Percentiles rank a stretch among this genome's conserved stretches.
Conservation (phyloP, 2,888 invertebrate genomes). For the Drosophila cracens region DNA sequence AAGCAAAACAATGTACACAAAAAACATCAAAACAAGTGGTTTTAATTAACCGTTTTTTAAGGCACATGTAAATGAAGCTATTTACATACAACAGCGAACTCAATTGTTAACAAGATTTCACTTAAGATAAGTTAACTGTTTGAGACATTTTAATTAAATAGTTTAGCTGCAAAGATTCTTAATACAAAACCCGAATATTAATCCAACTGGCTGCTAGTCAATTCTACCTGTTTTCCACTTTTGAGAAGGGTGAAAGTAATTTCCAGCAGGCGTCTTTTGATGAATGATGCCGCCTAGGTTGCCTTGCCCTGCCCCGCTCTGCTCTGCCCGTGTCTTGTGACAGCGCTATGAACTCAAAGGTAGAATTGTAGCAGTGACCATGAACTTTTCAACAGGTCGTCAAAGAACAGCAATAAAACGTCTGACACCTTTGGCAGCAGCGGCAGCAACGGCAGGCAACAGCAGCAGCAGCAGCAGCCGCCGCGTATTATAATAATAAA, state of each 20-base stretch:
- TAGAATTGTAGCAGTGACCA: slow-evolving; percentile 60
- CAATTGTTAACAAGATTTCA: slow-evolving; percentile 3
- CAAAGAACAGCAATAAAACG: slow-evolving; percentile 70
- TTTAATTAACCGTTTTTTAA: slow-evolving; percentile 3
- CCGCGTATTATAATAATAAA: slow-evolving; percentile 40
- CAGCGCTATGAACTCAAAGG: slow-evolving; percentile 37
- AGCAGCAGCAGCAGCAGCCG: slow-evolving; percentile 11
- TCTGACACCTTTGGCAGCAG: slow-evolving; percentile 70
- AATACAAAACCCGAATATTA: neutral
- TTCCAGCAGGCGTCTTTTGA: slow-evolving; percentile 36
- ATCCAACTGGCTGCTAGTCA: neutral
- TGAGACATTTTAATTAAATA: slow-evolving; percentile 2
- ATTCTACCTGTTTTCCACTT: slow-evolving; percentile 21
- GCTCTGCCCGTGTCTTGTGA: neutral
- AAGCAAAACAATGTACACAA: neutral
- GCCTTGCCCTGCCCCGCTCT: neutral
- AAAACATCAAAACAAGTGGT: neutral
- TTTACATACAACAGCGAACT: slow-evolving; percentile 11
- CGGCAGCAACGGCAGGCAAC: slow-evolving; percentile 33
- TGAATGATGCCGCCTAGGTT: slow-evolving; percentile 15
- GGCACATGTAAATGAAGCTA: slow-evolving; percentile 7
- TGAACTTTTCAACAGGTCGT: slow-evolving; percentile 78
- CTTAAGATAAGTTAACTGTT: neutral
- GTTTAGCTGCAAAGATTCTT: slow-evolving; percentile 1
- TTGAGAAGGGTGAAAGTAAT: slow-evolving; percentile 31